Percentiles rank a stretch among this genome's conserved stretches.
Conservation (phyloP, 2,797 vertebrate genomes). For the Sphaeramia orbicularis region DNA sequence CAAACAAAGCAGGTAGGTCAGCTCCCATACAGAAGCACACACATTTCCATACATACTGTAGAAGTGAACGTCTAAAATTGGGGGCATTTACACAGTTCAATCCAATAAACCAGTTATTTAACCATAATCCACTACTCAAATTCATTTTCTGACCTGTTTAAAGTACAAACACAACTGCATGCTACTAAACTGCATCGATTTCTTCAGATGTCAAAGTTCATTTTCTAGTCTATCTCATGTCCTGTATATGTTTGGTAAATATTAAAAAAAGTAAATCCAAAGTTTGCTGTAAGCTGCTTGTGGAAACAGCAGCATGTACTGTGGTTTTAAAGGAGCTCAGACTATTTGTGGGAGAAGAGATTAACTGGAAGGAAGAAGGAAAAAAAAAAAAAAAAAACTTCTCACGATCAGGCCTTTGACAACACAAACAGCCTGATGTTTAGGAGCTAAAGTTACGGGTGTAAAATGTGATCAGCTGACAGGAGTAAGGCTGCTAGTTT, state of each 20-base stretch:
- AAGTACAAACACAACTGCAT: conserved; percentile 4
- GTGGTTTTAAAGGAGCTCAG: conserved; percentile 8
- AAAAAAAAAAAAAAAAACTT: conserved; percentile 50
- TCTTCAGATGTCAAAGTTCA: conserved; percentile 26
- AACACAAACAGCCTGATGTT: conserved; percentile 13
- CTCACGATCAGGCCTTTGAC: conserved; percentile 29
- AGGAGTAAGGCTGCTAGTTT: background rate
- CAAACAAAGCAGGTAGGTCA: conserved; percentile 15
- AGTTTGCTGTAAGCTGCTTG: conserved; percentile 3
- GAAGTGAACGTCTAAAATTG: no score
- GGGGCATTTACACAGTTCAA: no score
- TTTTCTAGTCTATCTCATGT: no score
- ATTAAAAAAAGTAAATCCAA: background rate
- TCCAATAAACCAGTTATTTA: no score
- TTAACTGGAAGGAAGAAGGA: conserved; percentile 13
- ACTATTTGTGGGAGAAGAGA: conserved; percentile 7
- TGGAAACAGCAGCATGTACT: conserved; percentile 4
- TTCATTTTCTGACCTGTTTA: no score
- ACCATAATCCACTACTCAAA: no score
- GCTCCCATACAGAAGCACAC: background rate
- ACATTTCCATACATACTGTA: background rate
- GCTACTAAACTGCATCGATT: conserved; percentile 5
- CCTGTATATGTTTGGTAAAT: background rate
- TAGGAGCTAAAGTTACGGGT: conserved; percentile 33
- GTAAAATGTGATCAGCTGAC: conserved; percentile 42